These are phyloP conservation scores for Philonicus albiceps DNA, from an alignment of 2,888 invertebrate species.

Conservation along the genomic window DNA sequence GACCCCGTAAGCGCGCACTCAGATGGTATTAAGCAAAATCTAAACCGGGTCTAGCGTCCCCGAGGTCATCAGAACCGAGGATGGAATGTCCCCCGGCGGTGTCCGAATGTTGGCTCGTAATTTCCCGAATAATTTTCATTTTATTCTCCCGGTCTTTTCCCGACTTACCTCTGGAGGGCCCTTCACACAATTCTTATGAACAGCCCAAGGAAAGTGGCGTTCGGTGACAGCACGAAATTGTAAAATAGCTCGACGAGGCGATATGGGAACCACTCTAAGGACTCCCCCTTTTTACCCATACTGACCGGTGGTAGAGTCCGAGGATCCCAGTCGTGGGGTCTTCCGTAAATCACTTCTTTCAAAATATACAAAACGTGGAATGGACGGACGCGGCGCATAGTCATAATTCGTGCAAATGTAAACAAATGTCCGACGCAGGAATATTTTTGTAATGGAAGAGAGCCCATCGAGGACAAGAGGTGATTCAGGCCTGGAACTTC, in stretches of 20 bases:
- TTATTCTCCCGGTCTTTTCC: neutral
- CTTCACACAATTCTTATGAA: neutral
- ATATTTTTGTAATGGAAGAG: slow-evolving; percentile 34
- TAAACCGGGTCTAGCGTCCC: neutral
- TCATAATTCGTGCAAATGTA: slow-evolving; percentile 40
- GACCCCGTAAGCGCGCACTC: neutral
- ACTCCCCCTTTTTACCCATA: neutral
- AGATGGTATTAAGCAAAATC: neutral
- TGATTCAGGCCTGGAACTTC: neutral
- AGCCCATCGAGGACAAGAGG: slow-evolving; percentile 39
- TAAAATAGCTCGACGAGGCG: neutral
- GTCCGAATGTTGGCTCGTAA: neutral
- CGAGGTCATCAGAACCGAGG: neutral
- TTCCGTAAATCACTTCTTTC: slow-evolving; percentile 22
- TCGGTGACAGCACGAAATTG: neutral
- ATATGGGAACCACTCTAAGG: no score
- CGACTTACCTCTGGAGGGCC: neutral
- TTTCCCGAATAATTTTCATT: neutral
- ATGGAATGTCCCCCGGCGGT: neutral
- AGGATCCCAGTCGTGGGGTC: neutral
- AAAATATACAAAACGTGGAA: slow-evolving; percentile 29
- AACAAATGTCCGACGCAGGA: slow-evolving; percentile 38
- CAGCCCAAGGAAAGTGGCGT: neutral
- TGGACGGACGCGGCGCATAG: neutral
- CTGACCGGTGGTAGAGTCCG: neutral